Evolutionary conservation across 2,888 invertebrate genomes (phyloP).

Genomic region (Hirudinaria manillensis): DNA sequence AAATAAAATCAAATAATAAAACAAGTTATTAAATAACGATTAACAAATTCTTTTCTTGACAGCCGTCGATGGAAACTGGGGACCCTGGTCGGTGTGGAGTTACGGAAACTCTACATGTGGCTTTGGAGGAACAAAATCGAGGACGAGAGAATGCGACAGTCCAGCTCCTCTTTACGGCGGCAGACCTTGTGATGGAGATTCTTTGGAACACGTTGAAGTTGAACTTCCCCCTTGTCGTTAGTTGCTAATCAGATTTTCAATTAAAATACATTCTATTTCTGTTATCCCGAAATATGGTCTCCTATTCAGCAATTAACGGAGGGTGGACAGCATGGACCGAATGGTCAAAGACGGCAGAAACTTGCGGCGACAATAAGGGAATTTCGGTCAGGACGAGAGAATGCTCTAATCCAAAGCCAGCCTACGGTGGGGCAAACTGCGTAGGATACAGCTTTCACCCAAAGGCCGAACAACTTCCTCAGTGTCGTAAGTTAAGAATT

Average conservation of each 20-base stretch:
- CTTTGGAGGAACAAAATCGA: conserved; percentile 42
- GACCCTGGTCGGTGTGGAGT: conserved; percentile 37
- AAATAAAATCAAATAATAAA: background rate
- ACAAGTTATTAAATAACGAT: background rate
- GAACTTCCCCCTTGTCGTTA: conserved; percentile 43
- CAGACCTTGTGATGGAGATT: conserved; percentile 45
- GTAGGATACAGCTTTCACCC: conserved; percentile 18
- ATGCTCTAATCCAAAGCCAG: conserved; percentile 32
- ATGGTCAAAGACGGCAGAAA: conserved; percentile 34
- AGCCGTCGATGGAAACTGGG: conserved; percentile 39
- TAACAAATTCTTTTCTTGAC: background rate
- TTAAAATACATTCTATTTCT: background rate
- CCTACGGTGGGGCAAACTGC: conserved; percentile 33
- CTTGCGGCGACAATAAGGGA: conserved; percentile 34
- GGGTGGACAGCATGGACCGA: conserved; percentile 35
- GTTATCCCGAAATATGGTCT: background rate
- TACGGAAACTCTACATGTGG: conserved; percentile 45
- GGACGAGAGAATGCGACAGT: conserved; percentile 48
- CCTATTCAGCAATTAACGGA: conserved; percentile 30
- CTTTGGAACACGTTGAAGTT: conserved; percentile 43
- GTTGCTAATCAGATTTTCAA: background rate
- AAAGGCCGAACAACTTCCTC: conserved; percentile 10
- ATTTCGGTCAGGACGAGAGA: conserved; percentile 16
- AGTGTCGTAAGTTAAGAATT: conserved; percentile 27
- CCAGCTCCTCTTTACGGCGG: conserved; percentile 50